Percentiles rank a stretch among this genome's conserved stretches.
Conservation (phyloP, 2,888 invertebrate genomes). For the Athalia cordata region DNA sequence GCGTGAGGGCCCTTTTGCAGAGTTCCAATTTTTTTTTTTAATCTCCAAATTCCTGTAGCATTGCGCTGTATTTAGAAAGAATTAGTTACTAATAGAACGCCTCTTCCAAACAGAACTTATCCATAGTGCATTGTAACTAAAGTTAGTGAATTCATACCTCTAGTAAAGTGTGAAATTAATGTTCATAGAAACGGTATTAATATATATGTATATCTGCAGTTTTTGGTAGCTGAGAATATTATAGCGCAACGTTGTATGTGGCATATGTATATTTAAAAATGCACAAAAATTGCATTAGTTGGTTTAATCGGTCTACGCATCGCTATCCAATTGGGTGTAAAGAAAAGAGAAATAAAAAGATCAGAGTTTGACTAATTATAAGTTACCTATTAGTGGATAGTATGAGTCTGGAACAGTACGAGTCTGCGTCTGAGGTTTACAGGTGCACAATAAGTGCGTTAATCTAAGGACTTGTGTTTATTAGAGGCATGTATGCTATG, state of each 20-base stretch:
- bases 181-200: slow-evolving; percentile 30
- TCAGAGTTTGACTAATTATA: neutral
- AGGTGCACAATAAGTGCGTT: neutral
- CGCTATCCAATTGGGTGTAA: neutral
- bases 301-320: neutral
- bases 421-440: neutral
- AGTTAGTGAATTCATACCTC: slow-evolving; percentile 33
- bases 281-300: slow-evolving; percentile 7
- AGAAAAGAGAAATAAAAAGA: neutral
- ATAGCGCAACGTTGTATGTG: slow-evolving; percentile 35
- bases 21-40: too few species aligned
- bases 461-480: too few species aligned
- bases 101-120: slow-evolving; percentile 38
- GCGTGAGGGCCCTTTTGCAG: neutral
- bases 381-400: neutral
- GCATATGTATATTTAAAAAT: slow-evolving; percentile 35
- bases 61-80: slow-evolving; percentile 1
- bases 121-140: slow-evolving; percentile 23
- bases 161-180: slow-evolving; percentile 19
- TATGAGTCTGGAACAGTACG: neutral
- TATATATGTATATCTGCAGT: slow-evolving; percentile 25
- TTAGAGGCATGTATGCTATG: too few species aligned
- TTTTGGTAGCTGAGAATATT: slow-evolving; percentile 26
- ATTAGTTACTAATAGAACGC: neutral
- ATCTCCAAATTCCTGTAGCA: neutral